Base-by-base conservation (phyloP, 2,888 invertebrate genomes). In the Sphaeridia pumilis region DNA sequence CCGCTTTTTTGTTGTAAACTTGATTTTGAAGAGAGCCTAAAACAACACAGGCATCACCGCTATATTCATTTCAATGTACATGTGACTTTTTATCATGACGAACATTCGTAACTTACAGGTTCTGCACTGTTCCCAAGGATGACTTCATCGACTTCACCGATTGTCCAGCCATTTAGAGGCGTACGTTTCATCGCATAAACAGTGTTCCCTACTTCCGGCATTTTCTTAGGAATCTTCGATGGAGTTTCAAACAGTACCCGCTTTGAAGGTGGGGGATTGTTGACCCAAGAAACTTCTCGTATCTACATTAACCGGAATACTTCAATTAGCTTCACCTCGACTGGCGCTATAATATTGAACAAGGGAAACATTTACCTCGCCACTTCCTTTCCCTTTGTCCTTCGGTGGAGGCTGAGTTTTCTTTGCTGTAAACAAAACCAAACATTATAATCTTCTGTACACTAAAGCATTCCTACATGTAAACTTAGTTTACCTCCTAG, bases 161-260 rank as follows among this genome's bases (percentile, higher is more conserved):
- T 74, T 1, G 78, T 71, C 84, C 84, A 84, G 4, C 79, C 75
- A 27, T 77, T 76, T 66, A 79, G 77, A 10, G 76, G 72, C 52
- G 72, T 72, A 62, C 77, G 77, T 59, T 78, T 76, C 75, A 80
- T 80, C 2, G 79, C 79, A 68, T 75, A 82, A 21, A 82, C 78
- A 14, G 69, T 66, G 44, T 74, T 74, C 42, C 78, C 78, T 1
- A 72, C 61, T 17, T 71, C 69, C 1, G 79, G 72, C 27, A 49
- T 52, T 2, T 58, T 49, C 41, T 56, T 41, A 1, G 63, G 63
- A 12, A 63, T 57, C 26, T 55, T 31, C 12, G 35, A 20, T 1
- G 63, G 63, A 3, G 63, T 60, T 42, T 52, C 52, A 31, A 52
- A 52, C 14, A 52, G 42, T 5, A 31, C 31, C 17, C 28, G 35